These are phyloP conservation scores for Sternarchorhynchus goeldii DNA, from an alignment of 2,797 vertebrate species.

Conservation along the genomic window DNA sequence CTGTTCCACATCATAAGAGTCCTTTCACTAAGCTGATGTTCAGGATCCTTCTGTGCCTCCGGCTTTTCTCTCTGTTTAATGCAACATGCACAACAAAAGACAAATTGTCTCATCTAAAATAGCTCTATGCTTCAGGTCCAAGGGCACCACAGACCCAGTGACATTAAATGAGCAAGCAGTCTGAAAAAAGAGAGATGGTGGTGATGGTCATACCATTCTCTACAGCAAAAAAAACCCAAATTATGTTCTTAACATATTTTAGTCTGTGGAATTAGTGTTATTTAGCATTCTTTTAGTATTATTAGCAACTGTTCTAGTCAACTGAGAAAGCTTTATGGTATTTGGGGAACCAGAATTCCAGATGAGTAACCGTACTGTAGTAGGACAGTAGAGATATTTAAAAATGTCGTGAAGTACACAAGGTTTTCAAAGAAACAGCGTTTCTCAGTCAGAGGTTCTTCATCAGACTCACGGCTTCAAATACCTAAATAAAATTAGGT, in stretches of 20 bases:
- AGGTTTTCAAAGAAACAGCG: too few relatives aligned
- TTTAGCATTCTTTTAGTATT: too few relatives aligned
- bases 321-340: too few relatives aligned
- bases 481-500: too few relatives aligned
- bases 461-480: too few relatives aligned
- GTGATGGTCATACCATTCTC: conserved; percentile 13
- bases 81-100: conserved; percentile 55
- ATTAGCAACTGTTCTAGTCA: too few relatives aligned
- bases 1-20: conserved; percentile 52
- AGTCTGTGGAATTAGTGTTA: background rate
- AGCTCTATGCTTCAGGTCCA: conserved; percentile 38
- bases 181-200: conserved; percentile 34
- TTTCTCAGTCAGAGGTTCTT: too few relatives aligned
- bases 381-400: too few relatives aligned
- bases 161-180: conserved; percentile 46
- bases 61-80: conserved; percentile 49
- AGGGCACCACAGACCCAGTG: conserved; percentile 40
- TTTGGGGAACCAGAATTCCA: too few relatives aligned
- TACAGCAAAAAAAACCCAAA: conserved; percentile 40
- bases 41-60: conserved; percentile 44
- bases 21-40: conserved; percentile 52
- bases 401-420: too few relatives aligned
- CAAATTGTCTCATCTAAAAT: conserved; percentile 53
- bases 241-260: conserved; percentile 45
- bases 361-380: too few relatives aligned